Evolutionary conservation across 2,888 invertebrate genomes (phyloP).

Genomic region (Panopea generosa): DNA sequence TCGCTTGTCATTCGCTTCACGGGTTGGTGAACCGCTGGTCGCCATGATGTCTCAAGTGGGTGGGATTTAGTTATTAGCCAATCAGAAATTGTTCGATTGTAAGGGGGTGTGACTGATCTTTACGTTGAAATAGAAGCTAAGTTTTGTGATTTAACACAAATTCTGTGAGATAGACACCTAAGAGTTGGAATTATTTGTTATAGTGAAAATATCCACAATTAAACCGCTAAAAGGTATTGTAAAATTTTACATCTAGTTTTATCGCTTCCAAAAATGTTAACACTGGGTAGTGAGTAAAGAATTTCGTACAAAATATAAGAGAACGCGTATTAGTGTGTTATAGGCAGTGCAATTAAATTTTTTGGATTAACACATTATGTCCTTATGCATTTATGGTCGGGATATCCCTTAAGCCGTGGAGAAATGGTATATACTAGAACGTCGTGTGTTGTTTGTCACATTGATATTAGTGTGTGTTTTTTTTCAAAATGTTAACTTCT

Average conservation of each 20-base stretch:
- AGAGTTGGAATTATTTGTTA: conserved; percentile 61
- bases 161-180: conserved; percentile 61
- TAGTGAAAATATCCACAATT: conserved; percentile 60
- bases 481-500: no score
- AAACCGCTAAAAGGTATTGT: conserved; percentile 65
- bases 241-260: conserved; percentile 62
- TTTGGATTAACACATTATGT: background rate
- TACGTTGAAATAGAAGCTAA: conserved; percentile 49
- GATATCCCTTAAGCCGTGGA: conserved; percentile 14
- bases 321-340: background rate
- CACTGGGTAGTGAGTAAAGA: no score
- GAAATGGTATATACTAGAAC: conserved; percentile 34
- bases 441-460: no score
- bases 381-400: conserved; percentile 35
- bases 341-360: background rate
- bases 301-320: conserved; percentile 11
- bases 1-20: background rate
- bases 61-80: conserved; percentile 32
- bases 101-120: conserved; percentile 30
- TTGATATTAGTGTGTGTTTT: no score
- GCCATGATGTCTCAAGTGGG: conserved; percentile 39
- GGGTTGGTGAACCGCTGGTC: conserved; percentile 6
- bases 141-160: conserved; percentile 62
- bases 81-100: conserved; percentile 15
- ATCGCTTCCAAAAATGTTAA: conserved; percentile 26